Evolutionary conservation across 2,888 invertebrate genomes (phyloP), one percentile per base, ranked within the genome.

Genomic region (Sclerodermus sp.): DNA sequence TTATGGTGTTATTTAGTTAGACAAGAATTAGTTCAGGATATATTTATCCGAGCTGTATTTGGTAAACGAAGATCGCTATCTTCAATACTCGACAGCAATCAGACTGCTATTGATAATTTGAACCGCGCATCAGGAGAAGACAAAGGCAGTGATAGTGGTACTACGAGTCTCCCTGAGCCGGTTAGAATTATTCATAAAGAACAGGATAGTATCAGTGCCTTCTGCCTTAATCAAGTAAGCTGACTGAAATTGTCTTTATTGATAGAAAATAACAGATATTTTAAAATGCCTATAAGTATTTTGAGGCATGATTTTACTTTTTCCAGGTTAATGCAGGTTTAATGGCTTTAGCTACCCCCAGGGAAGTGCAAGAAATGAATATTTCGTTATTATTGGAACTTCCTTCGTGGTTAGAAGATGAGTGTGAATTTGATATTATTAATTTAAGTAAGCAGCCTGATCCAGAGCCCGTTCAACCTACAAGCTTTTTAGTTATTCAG

Each of bases 181-280:
- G 93, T 96, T 52, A 86, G 96, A 62, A 94, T 99, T 66, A 94
- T 99, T 62, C 98, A 99, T 79, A 97, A 98, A 80, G 99, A 99
- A 74, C 96, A 96, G 80, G 99, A 99, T 79, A 93, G 96, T 49
- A 96, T 99, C 64, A 89, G 95, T 46, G 93, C 98, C 30, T 99
- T 99, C 83, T 96, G 97, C 74, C 84, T 97, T 51, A 97, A 96
- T 79, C 90, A 92, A 84, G 95, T 93, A 72, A 16, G 46, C 32
- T 47, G 12, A 38, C n/a, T 48, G 46, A 17, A 49, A 37, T 39
- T 34, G 45, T 34, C 32, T 50, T 42, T 18, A 37, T 13, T n/a
- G n/a, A n/a, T n/a, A n/a, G n/a, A 31, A 30, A 1, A 29, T 23
- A 23, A 23, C 23, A 8, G 8, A 23, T 23, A 23, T 5, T 5